Conservation (phyloP, 2,113 vertebrate species). For the Daubentonia madagascariensis region DNA sequence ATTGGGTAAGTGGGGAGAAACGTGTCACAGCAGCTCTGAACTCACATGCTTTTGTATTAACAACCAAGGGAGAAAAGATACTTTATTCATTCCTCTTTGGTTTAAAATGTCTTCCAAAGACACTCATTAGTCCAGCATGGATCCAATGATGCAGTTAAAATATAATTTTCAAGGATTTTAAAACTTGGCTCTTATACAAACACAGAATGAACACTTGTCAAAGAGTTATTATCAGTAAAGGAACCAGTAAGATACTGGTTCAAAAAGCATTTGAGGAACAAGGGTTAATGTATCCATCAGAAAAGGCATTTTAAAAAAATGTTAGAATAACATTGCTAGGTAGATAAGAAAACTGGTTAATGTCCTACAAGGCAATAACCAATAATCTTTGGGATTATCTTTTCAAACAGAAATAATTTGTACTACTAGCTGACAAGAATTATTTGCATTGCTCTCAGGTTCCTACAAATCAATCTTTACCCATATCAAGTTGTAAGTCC, state of each 20-base stretch:
- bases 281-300: neutral
- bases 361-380: neutral
- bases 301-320: neutral
- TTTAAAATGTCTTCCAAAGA: slow-evolving; percentile 31
- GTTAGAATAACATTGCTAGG: neutral
- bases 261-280: neutral
- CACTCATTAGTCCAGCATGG: neutral
- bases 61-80: neutral
- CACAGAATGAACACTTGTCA: neutral
- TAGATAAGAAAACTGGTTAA: neutral
- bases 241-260: neutral
- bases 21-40: neutral
- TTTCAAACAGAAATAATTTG: neutral
- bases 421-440: neutral
- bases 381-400: neutral
- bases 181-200: neutral
- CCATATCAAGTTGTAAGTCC: neutral
- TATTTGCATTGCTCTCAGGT: neutral
- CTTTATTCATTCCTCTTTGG: neutral
- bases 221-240: neutral
- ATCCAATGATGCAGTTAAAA: neutral
- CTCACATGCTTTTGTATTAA: neutral
- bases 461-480: neutral
- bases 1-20: neutral
- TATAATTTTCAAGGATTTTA: neutral